Conservation (phyloP, 2,888 invertebrate species). For the Nomada ferruginata region DNA sequence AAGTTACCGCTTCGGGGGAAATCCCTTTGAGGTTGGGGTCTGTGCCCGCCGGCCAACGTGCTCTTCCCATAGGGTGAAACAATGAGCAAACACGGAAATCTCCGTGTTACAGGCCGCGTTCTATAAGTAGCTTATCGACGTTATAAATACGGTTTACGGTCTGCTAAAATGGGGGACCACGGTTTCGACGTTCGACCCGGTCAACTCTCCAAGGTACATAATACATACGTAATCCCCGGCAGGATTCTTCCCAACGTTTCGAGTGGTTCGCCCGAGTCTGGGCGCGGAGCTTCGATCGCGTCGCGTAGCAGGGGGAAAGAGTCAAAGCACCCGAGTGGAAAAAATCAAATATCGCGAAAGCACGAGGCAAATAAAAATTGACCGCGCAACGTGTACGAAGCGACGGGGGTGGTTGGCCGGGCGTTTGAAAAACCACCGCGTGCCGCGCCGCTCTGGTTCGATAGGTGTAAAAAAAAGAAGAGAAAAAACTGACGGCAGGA, state of each 20-base stretch:
- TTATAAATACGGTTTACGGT: slow-evolving; percentile 28
- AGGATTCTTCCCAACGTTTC: background rate
- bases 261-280: no score
- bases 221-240: background rate
- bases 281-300: no score
- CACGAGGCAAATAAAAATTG: slow-evolving; percentile 50
- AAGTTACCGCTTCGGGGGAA: slow-evolving; percentile 42
- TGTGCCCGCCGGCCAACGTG: slow-evolving; percentile 12
- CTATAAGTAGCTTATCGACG: slow-evolving; percentile 54
- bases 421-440: slow-evolving; percentile 37
- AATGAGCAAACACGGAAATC: slow-evolving; percentile 49
- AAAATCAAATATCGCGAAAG: slow-evolving; percentile 39
- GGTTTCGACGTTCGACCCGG: background rate
- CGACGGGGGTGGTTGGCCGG: slow-evolving; percentile 1
- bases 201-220: background rate
- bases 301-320: background rate
- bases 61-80: slow-evolving; percentile 47
- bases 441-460: slow-evolving; percentile 31
- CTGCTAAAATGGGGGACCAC: background rate
- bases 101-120: slow-evolving; percentile 28
- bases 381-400: background rate
- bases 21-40: slow-evolving; percentile 40
- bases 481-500: slow-evolving; percentile 39
- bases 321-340: slow-evolving; percentile 24
- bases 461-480: slow-evolving; percentile 15